Conservation (phyloP, 2,797 vertebrate genomes). For the Lepus townsendii region DNA sequence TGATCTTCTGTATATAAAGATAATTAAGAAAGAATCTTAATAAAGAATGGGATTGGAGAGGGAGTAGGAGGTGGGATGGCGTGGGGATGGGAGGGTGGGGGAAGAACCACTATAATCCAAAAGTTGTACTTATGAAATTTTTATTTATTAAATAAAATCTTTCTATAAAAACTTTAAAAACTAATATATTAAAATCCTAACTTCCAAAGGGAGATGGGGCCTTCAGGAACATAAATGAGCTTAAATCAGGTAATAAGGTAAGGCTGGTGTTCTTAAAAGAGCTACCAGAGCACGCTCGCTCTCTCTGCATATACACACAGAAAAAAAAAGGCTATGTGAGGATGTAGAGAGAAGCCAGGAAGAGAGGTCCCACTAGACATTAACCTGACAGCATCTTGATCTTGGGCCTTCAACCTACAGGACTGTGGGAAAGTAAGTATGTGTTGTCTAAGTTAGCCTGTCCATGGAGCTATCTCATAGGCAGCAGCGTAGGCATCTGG, state of each 20-base stretch:
- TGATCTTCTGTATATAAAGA: too few relatives aligned
- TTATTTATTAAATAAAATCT: too few relatives aligned
- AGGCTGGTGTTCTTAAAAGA: not conserved
- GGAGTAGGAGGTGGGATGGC: too few relatives aligned
- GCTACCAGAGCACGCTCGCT: not conserved
- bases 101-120: too few relatives aligned
- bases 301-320: not conserved
- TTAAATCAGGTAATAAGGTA: conserved; percentile 39
- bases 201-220: not conserved
- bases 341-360: not conserved
- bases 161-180: too few relatives aligned
- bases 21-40: too few relatives aligned
- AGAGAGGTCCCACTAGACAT: not conserved
- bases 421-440: conserved; percentile 30
- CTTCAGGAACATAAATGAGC: not conserved
- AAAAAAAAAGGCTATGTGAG: not conserved
- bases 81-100: too few relatives aligned
- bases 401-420: not conserved
- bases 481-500: not conserved
- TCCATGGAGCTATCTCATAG: not conserved
- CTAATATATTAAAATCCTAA: not conserved
- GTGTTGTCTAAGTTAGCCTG: not conserved
- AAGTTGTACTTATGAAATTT: too few relatives aligned
- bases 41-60: too few relatives aligned
- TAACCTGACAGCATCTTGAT: not conserved